Evolutionary conservation across 2,113 vertebrate genomes (phyloP), one percentile per base, ranked within the genome.

Genomic region (Gambusia affinis): DNA sequence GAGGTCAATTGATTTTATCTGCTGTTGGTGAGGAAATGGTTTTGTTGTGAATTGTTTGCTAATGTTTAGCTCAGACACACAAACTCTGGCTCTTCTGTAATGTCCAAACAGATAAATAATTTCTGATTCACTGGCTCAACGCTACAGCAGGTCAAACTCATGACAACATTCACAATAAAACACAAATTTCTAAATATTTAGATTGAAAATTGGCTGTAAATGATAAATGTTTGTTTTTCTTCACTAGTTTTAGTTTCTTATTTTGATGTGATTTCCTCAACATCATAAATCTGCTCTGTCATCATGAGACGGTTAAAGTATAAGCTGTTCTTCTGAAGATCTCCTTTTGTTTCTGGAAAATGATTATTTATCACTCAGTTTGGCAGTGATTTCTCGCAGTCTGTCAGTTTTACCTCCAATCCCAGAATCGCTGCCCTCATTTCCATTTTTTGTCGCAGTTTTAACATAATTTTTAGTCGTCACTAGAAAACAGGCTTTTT

Each of bases 21-120:
- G 54, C 71, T 75, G 76, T 29, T 80, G 77, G 66, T 73, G 83
- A 82, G 70, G 69, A 15, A 37, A 78, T 27, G 24, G 24, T 57
- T 28, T 64, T 83, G 77, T 35, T 78, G 44, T 37, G 35, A 3
- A 3, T 37, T 11, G 35, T 37, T 37, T 37, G 35, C 35, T 37
- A 37, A 54, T 54, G 47, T 17, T 54, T 22, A 51, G 47, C 17
- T 51, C 14, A 51, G 29, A 33, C 61, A 64, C 44, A 72, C 35
- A 72, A 68, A 35, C 60, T 66, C 17, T 60, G 51, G 28, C 61
- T 74, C 69, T 60, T 14, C 39, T 44, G 27, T 67, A 8, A 67
- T 67, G 37, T n/a, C 64, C 35, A 33, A 33, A 1, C 31, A 33
- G 31, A 33, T 33, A 33, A 33, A 33, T 33, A 8, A 7, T 33